Conservation (phyloP, 92 coral and sea anemone genomes). For the Micromussa lordhowensis region DNA sequence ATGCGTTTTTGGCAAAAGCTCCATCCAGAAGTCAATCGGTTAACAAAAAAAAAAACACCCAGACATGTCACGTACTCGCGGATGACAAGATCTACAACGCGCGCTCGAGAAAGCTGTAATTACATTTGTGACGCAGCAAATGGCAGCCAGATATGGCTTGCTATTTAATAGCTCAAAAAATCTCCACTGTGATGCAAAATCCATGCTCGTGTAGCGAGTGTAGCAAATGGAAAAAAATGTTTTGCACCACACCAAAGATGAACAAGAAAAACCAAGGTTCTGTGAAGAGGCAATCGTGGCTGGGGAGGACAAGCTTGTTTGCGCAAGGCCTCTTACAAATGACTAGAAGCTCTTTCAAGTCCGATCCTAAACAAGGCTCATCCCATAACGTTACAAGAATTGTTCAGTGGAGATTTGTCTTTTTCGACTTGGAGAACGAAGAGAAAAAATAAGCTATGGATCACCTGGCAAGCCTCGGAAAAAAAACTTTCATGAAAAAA, state of each 20-base stretch:
- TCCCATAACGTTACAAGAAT: neutral
- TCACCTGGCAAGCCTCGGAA: neutral
- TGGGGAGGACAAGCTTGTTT: neutral
- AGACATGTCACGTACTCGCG: no score
- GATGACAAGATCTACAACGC: neutral
- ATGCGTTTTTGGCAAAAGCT: no score
- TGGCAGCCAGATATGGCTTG: neutral
- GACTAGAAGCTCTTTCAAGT: neutral
- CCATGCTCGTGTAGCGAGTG: neutral
- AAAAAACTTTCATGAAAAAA: neutral
- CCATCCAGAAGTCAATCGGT: no score
- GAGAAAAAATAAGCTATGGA: neutral
- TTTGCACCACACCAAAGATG: neutral
- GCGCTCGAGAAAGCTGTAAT: neutral
- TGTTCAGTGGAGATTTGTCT: slow-evolving; percentile 6
- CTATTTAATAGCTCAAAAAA: slow-evolving; percentile 4
- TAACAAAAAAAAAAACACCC: no score
- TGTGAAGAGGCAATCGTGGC: neutral
- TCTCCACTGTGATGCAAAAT: neutral
- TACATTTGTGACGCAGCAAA: neutral
- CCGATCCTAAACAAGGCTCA: neutral
- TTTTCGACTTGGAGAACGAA: neutral
- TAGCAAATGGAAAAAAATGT: neutral
- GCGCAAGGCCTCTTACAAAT: neutral
- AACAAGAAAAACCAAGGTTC: neutral